Percentiles rank a stretch among this genome's conserved stretches.
These are phyloP conservation scores for Ciona savignyi DNA, from an alignment of 23 tunicate genomes.

Conservation along the genomic window DNA sequence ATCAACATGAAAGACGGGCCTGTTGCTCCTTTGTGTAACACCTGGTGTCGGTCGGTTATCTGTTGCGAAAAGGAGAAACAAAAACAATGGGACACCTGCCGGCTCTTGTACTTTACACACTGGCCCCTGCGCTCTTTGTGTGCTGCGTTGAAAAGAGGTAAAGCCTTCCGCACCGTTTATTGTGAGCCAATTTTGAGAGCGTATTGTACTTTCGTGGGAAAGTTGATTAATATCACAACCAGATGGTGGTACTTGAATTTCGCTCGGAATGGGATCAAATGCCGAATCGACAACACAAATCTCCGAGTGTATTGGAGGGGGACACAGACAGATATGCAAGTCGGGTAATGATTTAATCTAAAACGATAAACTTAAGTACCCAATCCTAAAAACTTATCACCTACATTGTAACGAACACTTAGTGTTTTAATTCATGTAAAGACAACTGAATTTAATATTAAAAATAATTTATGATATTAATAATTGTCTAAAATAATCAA, in stretches of 20 bases:
- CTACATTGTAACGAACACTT: too few relatives aligned
- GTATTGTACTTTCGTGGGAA: neutral
- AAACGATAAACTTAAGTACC: too few relatives aligned
- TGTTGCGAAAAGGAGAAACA: neutral
- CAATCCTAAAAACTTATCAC: too few relatives aligned
- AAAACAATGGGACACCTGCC: neutral
- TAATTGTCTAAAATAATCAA: neutral
- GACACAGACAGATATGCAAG: too few relatives aligned
- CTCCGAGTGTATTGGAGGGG: too few relatives aligned
- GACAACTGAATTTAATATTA: too few relatives aligned
- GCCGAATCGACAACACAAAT: too few relatives aligned
- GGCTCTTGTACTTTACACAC: neutral
- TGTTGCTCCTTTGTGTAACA: neutral
- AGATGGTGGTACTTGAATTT: too few relatives aligned
- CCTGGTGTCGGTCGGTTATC: neutral
- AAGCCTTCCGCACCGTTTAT: neutral
- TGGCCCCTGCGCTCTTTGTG: neutral
- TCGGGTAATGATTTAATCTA: too few relatives aligned
- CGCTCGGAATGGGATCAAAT: too few relatives aligned
- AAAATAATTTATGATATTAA: too few relatives aligned
- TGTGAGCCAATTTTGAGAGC: neutral
- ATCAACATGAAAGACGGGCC: neutral
- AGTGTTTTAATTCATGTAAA: too few relatives aligned
- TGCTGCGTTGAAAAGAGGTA: neutral
- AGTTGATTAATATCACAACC: neutral